Percentiles rank a stretch among this genome's conserved stretches.
Evolutionary conservation across 2,113 vertebrate genomes (phyloP).

Genomic region (Alethe castanea): DNA sequence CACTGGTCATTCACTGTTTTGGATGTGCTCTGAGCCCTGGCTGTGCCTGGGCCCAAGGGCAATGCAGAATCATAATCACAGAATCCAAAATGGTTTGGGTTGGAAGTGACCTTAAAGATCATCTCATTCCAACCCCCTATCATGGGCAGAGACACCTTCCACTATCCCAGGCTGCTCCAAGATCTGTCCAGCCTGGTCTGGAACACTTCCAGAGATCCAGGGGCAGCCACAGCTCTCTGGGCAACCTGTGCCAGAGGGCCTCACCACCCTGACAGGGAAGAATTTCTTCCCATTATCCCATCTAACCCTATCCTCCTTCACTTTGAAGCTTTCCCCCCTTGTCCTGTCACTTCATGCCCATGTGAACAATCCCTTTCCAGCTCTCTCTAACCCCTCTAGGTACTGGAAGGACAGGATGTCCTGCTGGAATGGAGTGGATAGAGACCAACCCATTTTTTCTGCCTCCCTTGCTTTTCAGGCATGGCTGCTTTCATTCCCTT

Average conservation of each 20-base stretch:
- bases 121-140: neutral
- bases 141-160: neutral
- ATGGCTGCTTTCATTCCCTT: neutral
- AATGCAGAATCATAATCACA: neutral
- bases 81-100: neutral
- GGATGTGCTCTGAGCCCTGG: neutral
- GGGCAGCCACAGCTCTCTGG: neutral
- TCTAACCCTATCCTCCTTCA: neutral
- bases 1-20: neutral
- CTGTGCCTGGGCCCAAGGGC: neutral
- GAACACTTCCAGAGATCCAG: neutral
- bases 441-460: neutral
- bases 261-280: fast-evolving
- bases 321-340: neutral
- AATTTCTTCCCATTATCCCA: neutral
- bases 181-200: fast-evolving
- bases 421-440: neutral
- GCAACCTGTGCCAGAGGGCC: neutral
- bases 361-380: neutral
- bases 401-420: neutral
- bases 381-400: neutral
- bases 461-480: neutral
- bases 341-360: neutral
- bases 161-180: neutral
- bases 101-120: neutral